Evolutionary conservation across 2,888 invertebrate species (phyloP).

Genomic region (Ichneumon xanthorius): DNA sequence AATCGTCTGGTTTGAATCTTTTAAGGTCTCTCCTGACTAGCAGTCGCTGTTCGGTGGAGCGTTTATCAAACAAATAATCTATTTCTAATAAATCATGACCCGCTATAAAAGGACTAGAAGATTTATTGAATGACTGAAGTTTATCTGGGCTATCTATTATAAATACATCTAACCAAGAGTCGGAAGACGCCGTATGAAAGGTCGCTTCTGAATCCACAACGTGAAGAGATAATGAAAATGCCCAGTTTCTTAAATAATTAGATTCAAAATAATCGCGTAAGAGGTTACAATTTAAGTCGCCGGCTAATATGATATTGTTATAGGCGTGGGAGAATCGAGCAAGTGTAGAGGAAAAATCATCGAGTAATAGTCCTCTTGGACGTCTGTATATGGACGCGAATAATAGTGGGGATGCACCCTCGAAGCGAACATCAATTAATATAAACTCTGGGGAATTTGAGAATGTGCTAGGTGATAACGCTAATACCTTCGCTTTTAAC

Average conservation of each 20-base stretch:
- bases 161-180: too few relatives aligned
- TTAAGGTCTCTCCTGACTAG: too few relatives aligned
- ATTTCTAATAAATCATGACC: too few relatives aligned
- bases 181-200: conserved; percentile 19
- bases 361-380: not conserved
- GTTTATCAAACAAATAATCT: too few relatives aligned
- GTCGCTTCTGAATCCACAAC: conserved; percentile 9
- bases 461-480: not conserved
- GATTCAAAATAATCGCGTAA: not conserved
- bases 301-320: conserved; percentile 25
- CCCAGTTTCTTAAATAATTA: not conserved
- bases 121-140: too few relatives aligned
- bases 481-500: conserved; percentile 14
- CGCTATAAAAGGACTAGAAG: too few relatives aligned
- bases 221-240: not conserved
- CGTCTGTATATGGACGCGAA: conserved; percentile 31
- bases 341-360: not conserved
- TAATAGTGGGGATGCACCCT: not conserved
- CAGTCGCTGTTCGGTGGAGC: not conserved
- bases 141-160: too few relatives aligned
- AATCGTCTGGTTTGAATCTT: too few relatives aligned
- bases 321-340: not conserved
- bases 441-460: conserved; percentile 40
- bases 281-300: conserved; percentile 50
- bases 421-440: not conserved